Base-by-base conservation (phyloP, 2,113 vertebrate species). In the Corythoichthys haematopterus region DNA sequence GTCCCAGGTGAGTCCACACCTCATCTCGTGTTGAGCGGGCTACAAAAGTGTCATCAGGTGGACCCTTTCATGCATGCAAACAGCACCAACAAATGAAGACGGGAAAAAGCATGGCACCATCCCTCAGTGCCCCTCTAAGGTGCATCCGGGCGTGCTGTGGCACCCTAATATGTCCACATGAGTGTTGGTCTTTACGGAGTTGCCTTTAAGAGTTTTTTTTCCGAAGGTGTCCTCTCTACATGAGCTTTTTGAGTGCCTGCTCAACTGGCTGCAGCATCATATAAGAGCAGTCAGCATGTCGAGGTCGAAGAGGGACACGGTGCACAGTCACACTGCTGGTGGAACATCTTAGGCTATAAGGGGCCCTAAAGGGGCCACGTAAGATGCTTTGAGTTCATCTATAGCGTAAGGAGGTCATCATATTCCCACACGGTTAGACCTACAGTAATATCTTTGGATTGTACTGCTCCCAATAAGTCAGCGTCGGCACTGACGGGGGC, bases 1-100 rank as follows among this genome's bases (percentile, higher is more conserved):
- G 96, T 98, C 80, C 97, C 97, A 93, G 97, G 97, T 98, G 93
- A 92, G 93, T 28, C 53, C 10, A 7, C 5, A 12, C 60, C 20
- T 46, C 60, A 13, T 46, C 62, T 69, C 66, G 52, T 40, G 76
- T 46, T 46, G 28, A 62, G 0, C 10, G 15, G 33, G 58, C 55
- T 3, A 4, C 15, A 58, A 74, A 74, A 65, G 63, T 10, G 37
- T 65, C 40, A 51, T 47, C 50, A 57, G 47, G 47, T 78, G 53
- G 60, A 71, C 56, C 48, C 56, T 66, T 16, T 75, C 69, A 68
- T 80, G 56, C 43, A 57, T 36, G 55, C 36, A 66, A 71, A 75
- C 73, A 55, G 71, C 71, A 70, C 64, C 80, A 58, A 68, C 61
- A 55, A 62, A 50, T 46, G 20, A 62, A 72, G 69, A 77, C 64